These are phyloP conservation scores for Diprion similis DNA, from an alignment of 1,140 invertebrate genomes.

Conservation along the genomic window DNA sequence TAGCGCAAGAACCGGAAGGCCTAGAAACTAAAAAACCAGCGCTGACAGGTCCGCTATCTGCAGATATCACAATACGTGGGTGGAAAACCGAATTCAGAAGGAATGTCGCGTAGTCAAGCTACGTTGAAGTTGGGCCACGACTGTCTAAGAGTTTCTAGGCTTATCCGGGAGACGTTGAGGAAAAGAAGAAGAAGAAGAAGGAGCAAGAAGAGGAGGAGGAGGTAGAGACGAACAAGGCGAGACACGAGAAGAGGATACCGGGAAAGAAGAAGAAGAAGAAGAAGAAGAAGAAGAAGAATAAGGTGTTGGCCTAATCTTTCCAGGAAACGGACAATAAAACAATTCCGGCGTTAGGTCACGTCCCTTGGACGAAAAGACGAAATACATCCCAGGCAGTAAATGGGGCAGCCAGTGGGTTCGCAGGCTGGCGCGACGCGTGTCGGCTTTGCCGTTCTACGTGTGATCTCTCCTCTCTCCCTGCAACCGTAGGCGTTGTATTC, in stretches of 20 bases:
- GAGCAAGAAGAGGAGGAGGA: neutral
- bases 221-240: neutral
- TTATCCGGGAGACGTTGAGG: neutral
- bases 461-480: neutral
- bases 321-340: constrained; percentile 1
- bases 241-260: neutral
- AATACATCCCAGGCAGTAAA: constrained; percentile 5
- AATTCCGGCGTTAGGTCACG: neutral
- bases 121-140: neutral
- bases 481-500: neutral
- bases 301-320: constrained; percentile 1
- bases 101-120: neutral
- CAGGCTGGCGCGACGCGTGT: neutral
- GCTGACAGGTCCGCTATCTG: neutral
- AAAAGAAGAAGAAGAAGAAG: too few species aligned
- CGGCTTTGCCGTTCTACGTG: constrained; percentile 4
- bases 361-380: neutral
- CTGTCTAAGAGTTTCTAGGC: neutral
- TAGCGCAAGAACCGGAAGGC: too few species aligned
- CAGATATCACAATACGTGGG: neutral
- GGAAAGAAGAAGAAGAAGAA: neutral
- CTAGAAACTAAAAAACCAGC: neutral
- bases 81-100: neutral
- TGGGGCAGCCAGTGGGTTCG: neutral
- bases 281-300: neutral